Conservation (phyloP, 1,140 invertebrate genomes). For the Chrysoperla carnea region DNA sequence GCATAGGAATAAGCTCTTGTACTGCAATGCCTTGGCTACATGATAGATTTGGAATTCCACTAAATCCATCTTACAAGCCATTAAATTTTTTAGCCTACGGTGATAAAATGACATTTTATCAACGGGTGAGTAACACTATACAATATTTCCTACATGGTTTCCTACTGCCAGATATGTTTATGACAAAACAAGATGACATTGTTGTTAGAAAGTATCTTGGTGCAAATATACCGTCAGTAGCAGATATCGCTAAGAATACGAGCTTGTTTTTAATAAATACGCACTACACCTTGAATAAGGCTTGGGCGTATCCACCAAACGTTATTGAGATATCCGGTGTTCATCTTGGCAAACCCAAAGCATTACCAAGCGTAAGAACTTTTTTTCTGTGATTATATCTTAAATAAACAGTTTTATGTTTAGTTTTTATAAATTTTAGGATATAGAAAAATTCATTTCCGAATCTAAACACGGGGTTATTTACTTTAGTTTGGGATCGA, state of each 20-base stretch:
- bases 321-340: slow-evolving; percentile 5
- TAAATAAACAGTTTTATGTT: too few species aligned
- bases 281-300: slow-evolving; percentile 9
- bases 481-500: slow-evolving; percentile 35
- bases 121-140: slow-evolving; percentile 20
- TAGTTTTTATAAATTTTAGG: slow-evolving; percentile 15
- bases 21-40: slow-evolving; percentile 36
- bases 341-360: too few species aligned
- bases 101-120: slow-evolving; percentile 28
- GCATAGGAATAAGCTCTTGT: slow-evolving; percentile 33
- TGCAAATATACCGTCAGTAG: slow-evolving; percentile 3
- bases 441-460: slow-evolving; percentile 23
- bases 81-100: slow-evolving; percentile 29
- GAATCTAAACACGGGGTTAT: slow-evolving; percentile 30
- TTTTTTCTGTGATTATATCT: too few species aligned
- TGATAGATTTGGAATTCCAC: slow-evolving; percentile 29
- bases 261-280: slow-evolving; percentile 11
- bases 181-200: background rate
- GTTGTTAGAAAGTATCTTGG: background rate
- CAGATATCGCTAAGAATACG: slow-evolving; percentile 9
- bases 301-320: slow-evolving; percentile 6
- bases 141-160: background rate
- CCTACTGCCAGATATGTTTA: too few species aligned
- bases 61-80: slow-evolving; percentile 33
- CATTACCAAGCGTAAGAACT: too few species aligned